Percentiles rank a stretch among this genome's conserved stretches.
Evolutionary conservation across 2,888 invertebrate genomes (phyloP).

Genomic region (Creontiades dilutus): DNA sequence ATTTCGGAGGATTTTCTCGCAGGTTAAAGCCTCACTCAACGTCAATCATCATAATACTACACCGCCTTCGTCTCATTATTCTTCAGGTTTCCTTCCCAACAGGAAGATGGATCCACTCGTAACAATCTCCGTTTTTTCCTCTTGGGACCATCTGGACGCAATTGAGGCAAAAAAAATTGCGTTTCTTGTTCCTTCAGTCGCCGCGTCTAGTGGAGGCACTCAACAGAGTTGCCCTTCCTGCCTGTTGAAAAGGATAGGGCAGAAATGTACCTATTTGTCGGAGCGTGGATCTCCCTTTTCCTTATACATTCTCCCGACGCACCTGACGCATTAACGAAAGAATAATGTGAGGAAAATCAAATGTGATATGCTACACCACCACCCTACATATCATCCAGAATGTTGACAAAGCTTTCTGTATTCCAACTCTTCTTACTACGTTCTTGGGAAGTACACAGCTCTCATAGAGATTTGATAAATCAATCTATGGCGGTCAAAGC

Average conservation of each 20-base stretch:
- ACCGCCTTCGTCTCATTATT: not conserved
- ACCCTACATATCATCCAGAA: not conserved
- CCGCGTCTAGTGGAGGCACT: conserved; percentile 33
- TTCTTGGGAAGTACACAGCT: too few relatives aligned
- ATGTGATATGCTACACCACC: not conserved
- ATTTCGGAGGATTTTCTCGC: conserved; percentile 2
- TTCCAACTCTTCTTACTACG: too few relatives aligned
- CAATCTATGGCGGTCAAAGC: too few relatives aligned
- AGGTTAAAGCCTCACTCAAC: not conserved
- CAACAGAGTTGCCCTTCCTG: conserved; percentile 25
- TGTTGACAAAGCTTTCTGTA: not conserved
- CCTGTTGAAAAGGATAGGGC: conserved; percentile 40
- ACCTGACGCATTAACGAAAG: conserved; percentile 32
- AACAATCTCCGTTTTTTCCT: conserved; percentile 23
- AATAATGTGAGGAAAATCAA: conserved; percentile 12
- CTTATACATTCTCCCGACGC: conserved; percentile 9
- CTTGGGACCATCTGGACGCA: conserved; percentile 29
- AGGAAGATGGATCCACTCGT: conserved; percentile 10
- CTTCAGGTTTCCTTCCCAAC: not conserved
- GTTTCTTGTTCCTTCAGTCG: conserved; percentile 29
- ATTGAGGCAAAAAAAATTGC: conserved; percentile 30
- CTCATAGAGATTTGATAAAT: too few relatives aligned
- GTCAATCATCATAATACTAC: conserved; percentile 23
- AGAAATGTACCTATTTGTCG: not conserved
- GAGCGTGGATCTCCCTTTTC: not conserved